Base-by-base conservation (phyloP, 2,113 vertebrate genomes). In the Anoplopoma fimbria region DNA sequence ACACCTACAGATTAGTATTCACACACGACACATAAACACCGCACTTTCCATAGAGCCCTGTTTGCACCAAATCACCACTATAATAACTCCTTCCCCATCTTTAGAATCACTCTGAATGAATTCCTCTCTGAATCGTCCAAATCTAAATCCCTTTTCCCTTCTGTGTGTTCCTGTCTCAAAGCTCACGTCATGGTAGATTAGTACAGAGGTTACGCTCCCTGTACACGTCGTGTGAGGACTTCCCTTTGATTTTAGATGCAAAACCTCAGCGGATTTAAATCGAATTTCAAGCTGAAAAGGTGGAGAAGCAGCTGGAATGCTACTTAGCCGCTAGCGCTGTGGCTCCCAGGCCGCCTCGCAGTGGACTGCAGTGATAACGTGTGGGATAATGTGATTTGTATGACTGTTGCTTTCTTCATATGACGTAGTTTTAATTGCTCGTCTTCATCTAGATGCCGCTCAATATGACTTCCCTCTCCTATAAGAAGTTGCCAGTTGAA, bases 271-370 rank as follows among this genome's bases (percentile, higher is more conserved):
- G 80, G 87, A 84, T 84, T 90, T 82, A 75, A 81, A 89, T 88
- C 29, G 83, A 88, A 83, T 90, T 90, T 90, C 88, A 91, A 85
- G 86, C 79, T 75, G 87, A 82, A 86, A 88, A 87, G 83, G 78
- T 77, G 77, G 78, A 87, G 81, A 84, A 60, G 85, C 89, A 92
- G 90, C 91, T 91, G 91, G 85, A 80, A 89, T 82, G 82, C 78
- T 76, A 83, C 88, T 89, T 71, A 89, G 65, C 69, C 0, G 38
- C 74, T 71, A 80, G 81, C 10, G 17, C 68, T 21, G 76, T 2
- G 51, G 60, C 87, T 89, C 77, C 47, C 70, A 82, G 79, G 81
- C 42, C 55, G 33, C 61, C 64, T 61, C 17, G 8, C 69, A 68
- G 47, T 70, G 42, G 45, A 77, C 23, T 53, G 61, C n/a, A 13